These are phyloP conservation scores for Chascanopsetta lugubris DNA, from an alignment of 2,113 vertebrate genomes.

Conservation along the genomic window DNA sequence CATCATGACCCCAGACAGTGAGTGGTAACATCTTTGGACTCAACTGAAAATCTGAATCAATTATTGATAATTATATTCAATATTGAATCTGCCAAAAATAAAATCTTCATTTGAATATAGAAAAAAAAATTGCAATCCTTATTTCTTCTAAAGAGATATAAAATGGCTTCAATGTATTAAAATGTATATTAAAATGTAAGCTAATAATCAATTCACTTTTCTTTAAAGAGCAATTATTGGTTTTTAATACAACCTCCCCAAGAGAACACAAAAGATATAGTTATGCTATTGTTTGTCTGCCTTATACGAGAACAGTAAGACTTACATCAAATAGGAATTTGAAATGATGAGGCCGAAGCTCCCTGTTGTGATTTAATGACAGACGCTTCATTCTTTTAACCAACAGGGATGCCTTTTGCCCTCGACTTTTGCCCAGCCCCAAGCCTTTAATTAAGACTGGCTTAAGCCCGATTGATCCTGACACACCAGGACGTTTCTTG, in stretches of 20 bases:
- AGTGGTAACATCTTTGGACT: no score
- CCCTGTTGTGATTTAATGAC: constrained; percentile 71
- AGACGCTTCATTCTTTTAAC: constrained; percentile 74
- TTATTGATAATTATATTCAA: no score
- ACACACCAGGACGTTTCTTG: constrained; percentile 83
- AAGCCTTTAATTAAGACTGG: constrained; percentile 85
- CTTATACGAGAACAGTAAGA: constrained; percentile 14
- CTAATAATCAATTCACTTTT: background rate
- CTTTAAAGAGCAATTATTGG: background rate
- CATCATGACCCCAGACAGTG: no score
- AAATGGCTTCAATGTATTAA: no score
- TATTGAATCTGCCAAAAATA: no score
- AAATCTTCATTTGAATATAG: no score
- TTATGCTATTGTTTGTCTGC: constrained; percentile 10
- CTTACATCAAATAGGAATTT: constrained; percentile 61
- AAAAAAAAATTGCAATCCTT: no score
- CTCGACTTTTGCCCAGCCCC: constrained; percentile 74
- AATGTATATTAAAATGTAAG: background rate
- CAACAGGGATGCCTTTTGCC: constrained; percentile 77
- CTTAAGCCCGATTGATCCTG: constrained; percentile 83
- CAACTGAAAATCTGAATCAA: no score
- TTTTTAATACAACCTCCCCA: background rate
- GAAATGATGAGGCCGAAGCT: constrained; percentile 67
- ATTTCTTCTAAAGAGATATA: background rate
- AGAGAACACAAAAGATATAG: background rate